phyloP scores from a whole-genome alignment of 2,797 vertebrate species.

The Melanotaenia parkinsoni region DNA sequence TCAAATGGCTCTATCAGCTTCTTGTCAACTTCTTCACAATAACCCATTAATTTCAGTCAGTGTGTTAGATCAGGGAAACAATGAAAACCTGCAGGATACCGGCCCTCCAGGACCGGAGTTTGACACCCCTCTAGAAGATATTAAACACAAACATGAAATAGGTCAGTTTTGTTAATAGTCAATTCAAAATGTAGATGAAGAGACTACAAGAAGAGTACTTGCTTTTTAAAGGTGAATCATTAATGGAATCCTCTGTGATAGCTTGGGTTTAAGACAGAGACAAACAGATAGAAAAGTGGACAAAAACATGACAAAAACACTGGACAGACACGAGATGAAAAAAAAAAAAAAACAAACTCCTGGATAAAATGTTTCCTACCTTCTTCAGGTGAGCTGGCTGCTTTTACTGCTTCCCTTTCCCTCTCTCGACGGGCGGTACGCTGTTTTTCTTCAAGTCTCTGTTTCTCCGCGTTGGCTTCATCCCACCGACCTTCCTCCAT shows the following conservation, averaged over 20 bases:
- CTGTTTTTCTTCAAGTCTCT: slow-evolving; percentile 95
- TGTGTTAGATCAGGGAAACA: too few relatives aligned
- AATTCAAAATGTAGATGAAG: slow-evolving; percentile 14
- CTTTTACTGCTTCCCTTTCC: slow-evolving; percentile 86
- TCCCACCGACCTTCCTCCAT: slow-evolving; percentile 97
- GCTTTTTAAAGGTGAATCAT: slow-evolving; percentile 84
- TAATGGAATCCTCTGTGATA: slow-evolving; percentile 79
- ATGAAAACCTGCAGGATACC: too few relatives aligned
- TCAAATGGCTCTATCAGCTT: too few relatives aligned
- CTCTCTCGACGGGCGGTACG: slow-evolving; percentile 86
- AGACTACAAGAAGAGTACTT: slow-evolving; percentile 75
- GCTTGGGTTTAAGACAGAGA: slow-evolving; percentile 75
- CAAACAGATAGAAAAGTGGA: slow-evolving; percentile 33
- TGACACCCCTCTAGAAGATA: not conserved
- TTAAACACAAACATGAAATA: slow-evolving; percentile 12
- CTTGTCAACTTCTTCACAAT: too few relatives aligned
- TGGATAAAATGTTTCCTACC: slow-evolving; percentile 71
- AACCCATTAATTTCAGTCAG: too few relatives aligned
- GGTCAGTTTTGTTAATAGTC: not conserved
- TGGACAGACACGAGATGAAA: slow-evolving; percentile 20
- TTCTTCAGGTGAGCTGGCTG: slow-evolving; percentile 82
- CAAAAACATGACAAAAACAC: slow-evolving; percentile 43
- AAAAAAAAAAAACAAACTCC: not conserved
- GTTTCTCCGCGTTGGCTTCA: slow-evolving; percentile 94
- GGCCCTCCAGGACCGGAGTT: too few relatives aligned